Base-by-base conservation (phyloP, 2,888 invertebrate species). In the Caenorhabditis parvicauda region DNA sequence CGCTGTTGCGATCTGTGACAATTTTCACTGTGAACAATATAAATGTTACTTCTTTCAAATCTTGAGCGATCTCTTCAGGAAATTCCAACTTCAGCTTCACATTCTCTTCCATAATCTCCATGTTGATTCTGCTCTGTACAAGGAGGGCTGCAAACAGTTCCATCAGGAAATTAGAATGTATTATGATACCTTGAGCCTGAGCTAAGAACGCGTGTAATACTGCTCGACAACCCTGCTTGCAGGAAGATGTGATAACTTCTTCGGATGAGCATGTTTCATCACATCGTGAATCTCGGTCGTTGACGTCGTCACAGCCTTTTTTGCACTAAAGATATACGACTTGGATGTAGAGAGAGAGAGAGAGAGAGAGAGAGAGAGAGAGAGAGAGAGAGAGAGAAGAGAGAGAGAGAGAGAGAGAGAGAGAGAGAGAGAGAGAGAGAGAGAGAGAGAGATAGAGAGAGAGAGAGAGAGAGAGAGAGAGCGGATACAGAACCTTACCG, bases 191-290 rank as follows among this genome's bases (percentile, higher is more conserved):
- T 63, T 77, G 77, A 43, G 77, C 69, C 43, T 75, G 73, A 19
- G 74, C 61, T 2, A 77, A 39, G 47, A 77, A 77, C 1, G 73
- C 61, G n/a, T 72, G 72, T 2, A 72, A 52, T 29, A 77, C 72
- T 4, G 77, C 76, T 14, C 71, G 61, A 51, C 77, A 77, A 19
- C 77, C 77, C 46, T 78, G 77, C 14, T 63, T 54, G 45, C 77
- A 77, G 21, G 51, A 28, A 3, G 35, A 41, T 7, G 46, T 50
- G 7, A 63, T 54, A 24, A 66, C 46, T 14, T 44, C 44, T n/a
- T 39, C 54, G 32, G 63, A 61, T 1, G 64, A 55, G 50, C 77
- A 77, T 17, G 67, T 61, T 5, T 54, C 54, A 25, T 56, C 61
- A 45, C 77, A 78, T 4, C 64, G 72, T 4, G 75, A 72, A 9